Evolutionary conservation across 2,888 invertebrate species (phyloP), one percentile per base, ranked within the genome.

Genomic region (Salticus scenicus): DNA sequence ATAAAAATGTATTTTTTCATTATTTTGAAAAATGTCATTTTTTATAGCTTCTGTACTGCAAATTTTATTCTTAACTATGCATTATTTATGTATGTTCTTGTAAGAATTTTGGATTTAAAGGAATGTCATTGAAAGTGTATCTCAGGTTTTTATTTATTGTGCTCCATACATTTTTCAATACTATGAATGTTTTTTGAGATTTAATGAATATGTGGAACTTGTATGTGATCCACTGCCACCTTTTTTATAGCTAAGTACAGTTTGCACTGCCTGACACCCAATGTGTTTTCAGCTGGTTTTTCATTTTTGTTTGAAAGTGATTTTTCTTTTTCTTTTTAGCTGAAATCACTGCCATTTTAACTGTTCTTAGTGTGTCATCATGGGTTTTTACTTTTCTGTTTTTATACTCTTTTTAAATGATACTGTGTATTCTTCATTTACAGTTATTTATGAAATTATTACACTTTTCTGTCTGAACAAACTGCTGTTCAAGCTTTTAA

Each of bases 291-390:
- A 83, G 76, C 76, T 83, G 57, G 47, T 66, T 5, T 74, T 72
- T 33, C 64, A 64, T 80, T 47, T 69, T 31, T 37, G 20, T 72
- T 64, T 79, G 64, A 41, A 41, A 20, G n/a, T 66, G 42, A 20
- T 71, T 72, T 63, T 72, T n/a, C n/a, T n/a, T 24, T 67, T 17
- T 8, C 47, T 78, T 70, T 73, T 28, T 33, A 71, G 76, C 82
- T 83, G 82, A 83, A 83, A 83, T n/a, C 82, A 83, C 81, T 81
- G 81, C 81, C 81, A 81, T 81, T 83, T 72, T 75, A 47, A 51
- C 74, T 30, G 27, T 69, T 57, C 42, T 75, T 71, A 75, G 31
- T 69, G 64, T 75, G 33, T 57, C 57, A 57, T 57, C 17, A 47
- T 80, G 20, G 42, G 30, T 4, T 79, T 66, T 73, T 63, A 71